phyloP scores from a whole-genome alignment of 2,888 invertebrate genomes.

The Spilosoma lubricipeda region DNA sequence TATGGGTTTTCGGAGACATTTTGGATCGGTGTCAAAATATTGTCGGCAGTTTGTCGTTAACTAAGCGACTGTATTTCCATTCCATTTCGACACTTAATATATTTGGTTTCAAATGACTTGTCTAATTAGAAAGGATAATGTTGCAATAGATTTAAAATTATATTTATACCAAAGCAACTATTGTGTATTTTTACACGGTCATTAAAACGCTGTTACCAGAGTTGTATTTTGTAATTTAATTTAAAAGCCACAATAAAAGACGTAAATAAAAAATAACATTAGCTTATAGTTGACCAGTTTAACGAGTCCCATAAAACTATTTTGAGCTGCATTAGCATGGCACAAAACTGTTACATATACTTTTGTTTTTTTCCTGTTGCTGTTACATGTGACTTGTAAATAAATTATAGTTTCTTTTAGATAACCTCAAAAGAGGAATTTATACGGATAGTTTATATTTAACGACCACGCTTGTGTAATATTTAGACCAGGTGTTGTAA shows the following conservation, averaged over 20 bases:
- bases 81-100: slow-evolving; percentile 50
- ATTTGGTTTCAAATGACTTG: slow-evolving; percentile 42
- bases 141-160: slow-evolving; percentile 2
- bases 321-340: slow-evolving; percentile 58
- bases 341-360: slow-evolving; percentile 38
- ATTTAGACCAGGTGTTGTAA: not conserved
- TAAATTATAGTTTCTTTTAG: slow-evolving; percentile 29
- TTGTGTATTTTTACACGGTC: not conserved
- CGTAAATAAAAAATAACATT: slow-evolving; percentile 35
- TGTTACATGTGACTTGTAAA: slow-evolving; percentile 46
- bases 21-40: slow-evolving; percentile 68
- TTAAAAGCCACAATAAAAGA: slow-evolving; percentile 26
- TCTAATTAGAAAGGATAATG: slow-evolving; percentile 29
- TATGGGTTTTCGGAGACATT: slow-evolving; percentile 54
- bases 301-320: slow-evolving; percentile 68
- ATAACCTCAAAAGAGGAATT: slow-evolving; percentile 5
- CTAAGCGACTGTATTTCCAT: slow-evolving; percentile 41
- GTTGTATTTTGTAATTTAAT: slow-evolving; percentile 6
- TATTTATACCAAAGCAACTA: not conserved
- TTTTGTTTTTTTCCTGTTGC: slow-evolving; percentile 33
- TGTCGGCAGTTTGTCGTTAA: slow-evolving; percentile 58
- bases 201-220: slow-evolving; percentile 11
- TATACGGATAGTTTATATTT: not conserved
- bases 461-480: not conserved
- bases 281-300: slow-evolving; percentile 45